Evolutionary conservation across 2,888 invertebrate genomes (phyloP).

Genomic region (Heliconius aoede): DNA sequence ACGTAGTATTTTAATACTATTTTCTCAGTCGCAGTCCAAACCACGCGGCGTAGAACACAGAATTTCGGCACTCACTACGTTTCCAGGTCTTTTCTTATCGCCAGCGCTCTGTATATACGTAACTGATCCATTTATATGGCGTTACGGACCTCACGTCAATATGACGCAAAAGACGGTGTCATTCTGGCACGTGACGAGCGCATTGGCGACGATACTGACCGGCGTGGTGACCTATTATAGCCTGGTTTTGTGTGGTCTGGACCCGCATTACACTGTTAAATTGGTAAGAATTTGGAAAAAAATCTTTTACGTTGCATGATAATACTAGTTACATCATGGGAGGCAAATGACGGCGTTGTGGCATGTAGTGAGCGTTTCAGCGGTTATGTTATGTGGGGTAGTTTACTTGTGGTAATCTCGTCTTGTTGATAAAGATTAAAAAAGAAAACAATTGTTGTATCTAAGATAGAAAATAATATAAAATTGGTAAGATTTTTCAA

Average conservation of each 20-base stretch:
- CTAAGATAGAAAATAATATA: neutral
- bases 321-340: no score
- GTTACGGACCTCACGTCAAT: conserved; percentile 52
- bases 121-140: conserved; percentile 71
- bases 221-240: conserved; percentile 63
- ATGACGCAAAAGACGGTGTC: conserved; percentile 40
- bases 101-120: conserved; percentile 73
- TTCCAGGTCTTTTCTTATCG: conserved; percentile 57
- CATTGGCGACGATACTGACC: conserved; percentile 48
- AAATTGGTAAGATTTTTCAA: no score
- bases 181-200: conserved; percentile 55
- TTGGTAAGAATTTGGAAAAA: conserved; percentile 67
- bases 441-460: neutral
- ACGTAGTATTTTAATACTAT: no score
- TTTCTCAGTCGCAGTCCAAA: no score
- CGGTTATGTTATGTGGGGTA: no score
- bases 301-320: no score
- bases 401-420: no score
- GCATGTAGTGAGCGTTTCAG: no score
- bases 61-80: no score
- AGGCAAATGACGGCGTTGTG: no score
- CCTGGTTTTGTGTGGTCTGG: conserved; percentile 71
- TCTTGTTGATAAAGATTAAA: no score
- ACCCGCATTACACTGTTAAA: conserved; percentile 87
- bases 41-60: no score